Conservation (phyloP, 2,797 vertebrate species). For the Falco novaeseelandiae region DNA sequence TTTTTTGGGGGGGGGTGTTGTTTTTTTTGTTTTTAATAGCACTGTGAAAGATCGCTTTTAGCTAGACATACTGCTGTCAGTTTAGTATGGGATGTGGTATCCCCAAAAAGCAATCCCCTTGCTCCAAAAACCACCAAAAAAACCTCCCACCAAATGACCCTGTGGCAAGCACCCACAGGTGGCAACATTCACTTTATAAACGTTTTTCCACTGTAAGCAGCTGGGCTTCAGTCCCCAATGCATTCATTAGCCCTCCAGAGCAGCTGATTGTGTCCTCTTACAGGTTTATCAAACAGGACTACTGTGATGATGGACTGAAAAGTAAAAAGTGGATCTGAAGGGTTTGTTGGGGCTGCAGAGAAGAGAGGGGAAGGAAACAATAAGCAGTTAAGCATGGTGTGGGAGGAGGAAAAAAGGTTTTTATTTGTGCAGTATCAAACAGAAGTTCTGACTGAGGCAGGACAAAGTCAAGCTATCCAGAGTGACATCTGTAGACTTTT, state of each 20-base stretch:
- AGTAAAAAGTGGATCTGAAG: background rate
- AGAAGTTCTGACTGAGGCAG: background rate
- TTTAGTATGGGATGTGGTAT: background rate
- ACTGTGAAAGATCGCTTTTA: background rate
- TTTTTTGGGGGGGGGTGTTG: too few relatives aligned
- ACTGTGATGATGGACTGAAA: background rate
- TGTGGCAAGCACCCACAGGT: background rate
- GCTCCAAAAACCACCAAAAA: background rate
- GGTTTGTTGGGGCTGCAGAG: background rate
- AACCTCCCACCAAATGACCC: background rate
- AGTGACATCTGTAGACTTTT: background rate
- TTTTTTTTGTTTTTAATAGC: background rate
- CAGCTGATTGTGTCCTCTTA: background rate
- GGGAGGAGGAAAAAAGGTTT: background rate
- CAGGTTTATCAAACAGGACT: background rate
- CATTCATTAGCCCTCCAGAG: background rate
- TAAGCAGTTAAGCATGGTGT: background rate
- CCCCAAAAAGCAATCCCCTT: background rate
- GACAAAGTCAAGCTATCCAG: background rate
- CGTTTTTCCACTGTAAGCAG: background rate
- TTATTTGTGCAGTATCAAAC: background rate
- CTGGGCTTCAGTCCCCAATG: background rate
- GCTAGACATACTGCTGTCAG: background rate
- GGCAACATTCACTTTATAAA: background rate
- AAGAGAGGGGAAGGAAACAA: background rate